Conservation (phyloP, 2,113 vertebrate species). For the Neodontobutis hainanensis region DNA sequence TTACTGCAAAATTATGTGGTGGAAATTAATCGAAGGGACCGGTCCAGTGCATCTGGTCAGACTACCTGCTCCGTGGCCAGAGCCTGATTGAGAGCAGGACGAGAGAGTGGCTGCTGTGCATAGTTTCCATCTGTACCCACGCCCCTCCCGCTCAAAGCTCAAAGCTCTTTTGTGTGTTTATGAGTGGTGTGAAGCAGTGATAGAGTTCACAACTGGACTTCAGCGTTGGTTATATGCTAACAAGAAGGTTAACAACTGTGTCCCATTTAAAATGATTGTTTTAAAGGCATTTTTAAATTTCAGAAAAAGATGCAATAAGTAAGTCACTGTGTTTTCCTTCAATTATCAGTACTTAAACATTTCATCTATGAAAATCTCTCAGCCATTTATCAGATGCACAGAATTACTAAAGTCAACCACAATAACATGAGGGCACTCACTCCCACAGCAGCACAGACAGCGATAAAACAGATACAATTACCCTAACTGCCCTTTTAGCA, state of each 20-base stretch:
- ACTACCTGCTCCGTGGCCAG: slow-evolving; percentile 64
- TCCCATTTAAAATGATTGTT: neutral
- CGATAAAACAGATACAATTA: slow-evolving; percentile 11
- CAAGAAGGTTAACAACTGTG: neutral
- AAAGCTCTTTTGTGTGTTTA: slow-evolving; percentile 74
- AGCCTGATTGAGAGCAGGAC: slow-evolving; percentile 25
- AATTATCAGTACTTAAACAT: neutral
- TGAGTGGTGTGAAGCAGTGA: slow-evolving; percentile 49
- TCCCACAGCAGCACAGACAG: slow-evolving; percentile 9
- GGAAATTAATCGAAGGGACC: slow-evolving; percentile 45
- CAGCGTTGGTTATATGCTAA: neutral
- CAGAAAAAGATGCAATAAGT: no score
- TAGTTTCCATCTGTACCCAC: slow-evolving; percentile 69
- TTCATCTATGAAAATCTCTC: neutral
- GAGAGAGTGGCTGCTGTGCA: slow-evolving; percentile 49
- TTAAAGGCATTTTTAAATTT: no score
- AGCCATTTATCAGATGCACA: neutral
- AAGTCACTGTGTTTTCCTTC: neutral
- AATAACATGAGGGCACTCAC: neutral
- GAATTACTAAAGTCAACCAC: neutral
- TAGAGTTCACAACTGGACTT: slow-evolving; percentile 19
- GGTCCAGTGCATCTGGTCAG: slow-evolving; percentile 44
- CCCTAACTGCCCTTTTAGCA: slow-evolving; percentile 5
- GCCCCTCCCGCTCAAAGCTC: slow-evolving; percentile 59
- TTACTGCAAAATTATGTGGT: slow-evolving; percentile 55